Percentiles rank a stretch among this genome's conserved stretches.
Conservation (phyloP, 2,113 vertebrate genomes). For the Poeciliopsis retropinna region DNA sequence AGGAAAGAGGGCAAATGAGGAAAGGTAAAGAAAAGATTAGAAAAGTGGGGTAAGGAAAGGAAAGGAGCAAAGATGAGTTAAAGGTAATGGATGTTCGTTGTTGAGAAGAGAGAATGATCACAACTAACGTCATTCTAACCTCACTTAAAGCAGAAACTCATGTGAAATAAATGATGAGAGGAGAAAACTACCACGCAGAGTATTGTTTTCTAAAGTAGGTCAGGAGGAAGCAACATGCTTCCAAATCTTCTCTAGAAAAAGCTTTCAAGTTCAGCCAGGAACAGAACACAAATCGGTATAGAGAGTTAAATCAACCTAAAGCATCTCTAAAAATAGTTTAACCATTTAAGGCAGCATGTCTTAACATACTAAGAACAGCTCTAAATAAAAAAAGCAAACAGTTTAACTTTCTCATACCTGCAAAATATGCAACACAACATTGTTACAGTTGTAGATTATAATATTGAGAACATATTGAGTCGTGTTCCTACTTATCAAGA, state of each 20-base stretch:
- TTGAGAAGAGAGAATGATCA: constrained; percentile 46
- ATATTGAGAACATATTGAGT: too few relatives aligned
- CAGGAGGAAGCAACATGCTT: constrained; percentile 42
- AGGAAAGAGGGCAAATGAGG: too few relatives aligned
- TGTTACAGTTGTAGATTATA: not conserved
- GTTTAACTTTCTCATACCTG: not conserved
- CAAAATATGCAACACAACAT: not conserved
- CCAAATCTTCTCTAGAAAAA: constrained; percentile 26
- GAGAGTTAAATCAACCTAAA: not conserved
- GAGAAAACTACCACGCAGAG: constrained; percentile 56
- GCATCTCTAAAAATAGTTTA: not conserved
- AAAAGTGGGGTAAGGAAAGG: not conserved
- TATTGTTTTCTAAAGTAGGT: constrained; percentile 62
- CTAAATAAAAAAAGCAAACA: not conserved
- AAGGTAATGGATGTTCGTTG: constrained; percentile 37
- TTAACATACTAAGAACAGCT: not conserved
- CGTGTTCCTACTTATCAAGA: too few relatives aligned
- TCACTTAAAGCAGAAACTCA: constrained; percentile 49
- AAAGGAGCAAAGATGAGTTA: not conserved
- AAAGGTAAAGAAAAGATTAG: not conserved
- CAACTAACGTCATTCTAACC: constrained; percentile 61
- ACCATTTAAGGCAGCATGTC: not conserved
- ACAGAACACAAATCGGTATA: not conserved
- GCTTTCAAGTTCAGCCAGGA: constrained; percentile 19
- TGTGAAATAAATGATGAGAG: constrained; percentile 51